Base-by-base conservation (phyloP, 2,797 vertebrate genomes). In the Peromyscus melanophrys region DNA sequence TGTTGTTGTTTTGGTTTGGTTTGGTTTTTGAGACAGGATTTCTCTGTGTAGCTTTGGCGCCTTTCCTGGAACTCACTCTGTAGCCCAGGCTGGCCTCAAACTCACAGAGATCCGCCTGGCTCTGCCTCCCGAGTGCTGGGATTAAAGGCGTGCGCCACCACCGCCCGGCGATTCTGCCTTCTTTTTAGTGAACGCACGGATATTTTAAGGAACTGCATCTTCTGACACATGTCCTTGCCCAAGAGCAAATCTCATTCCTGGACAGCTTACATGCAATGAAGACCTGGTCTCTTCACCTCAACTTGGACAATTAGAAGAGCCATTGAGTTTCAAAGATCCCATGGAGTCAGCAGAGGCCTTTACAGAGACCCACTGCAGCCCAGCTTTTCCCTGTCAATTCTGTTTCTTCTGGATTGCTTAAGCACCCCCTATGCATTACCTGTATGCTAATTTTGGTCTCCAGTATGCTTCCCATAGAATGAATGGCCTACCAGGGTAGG, bases 191-290 rank as follows among this genome's bases (percentile, higher is more conserved):
- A 90, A 83, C 40, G 63, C 63, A 80, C 17, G 46, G 11, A 92
- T 71, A n/a, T 76, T 37, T 67, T 94, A 86, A 94, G 67, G 31
- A 78, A 63, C 61, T 59, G n/a, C 63, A 52, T 88, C 40, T 94
- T 25, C 73, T 69, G 34, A 71, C 25, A 9, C 11, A 29, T 52
- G 43, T 75, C n/a, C 88, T 87, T 65, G 23, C 27, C 23, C 43
- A 94, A 61, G 81, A 63, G 31, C 84, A 69, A 49, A 43, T 17
- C 8, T 25, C 23, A 11, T 46, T 65, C 43, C 46, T 14, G 3
- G n/a, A 21, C 14, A 63, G 52, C 34, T 63, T 25, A 84, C 67
- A 59, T 84, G n/a, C 46, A 81, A 27, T 37, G 29, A 77, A 87
- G 37, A 75, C 37, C 25, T 84, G 17, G 2, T 81, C 78, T 94